Base-by-base conservation (phyloP, 2,113 vertebrate genomes). In the Poeciliopsis occidentalis region DNA sequence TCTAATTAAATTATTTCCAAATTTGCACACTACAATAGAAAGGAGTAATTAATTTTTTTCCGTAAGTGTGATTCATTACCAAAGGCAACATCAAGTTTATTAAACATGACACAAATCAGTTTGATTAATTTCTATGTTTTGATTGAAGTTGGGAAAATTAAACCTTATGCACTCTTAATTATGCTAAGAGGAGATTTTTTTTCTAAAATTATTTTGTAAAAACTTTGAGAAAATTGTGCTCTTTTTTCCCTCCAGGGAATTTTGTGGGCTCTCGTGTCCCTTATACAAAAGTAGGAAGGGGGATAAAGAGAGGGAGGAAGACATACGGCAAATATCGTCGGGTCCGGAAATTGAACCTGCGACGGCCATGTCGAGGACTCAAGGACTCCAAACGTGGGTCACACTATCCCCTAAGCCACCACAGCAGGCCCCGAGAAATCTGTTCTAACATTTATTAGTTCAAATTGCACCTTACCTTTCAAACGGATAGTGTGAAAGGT, bases 51-150 rank as follows among this genome's bases (percentile, higher is more conserved):
- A 76, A 82, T 87, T 86, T 87, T 88, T 47, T 17, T 76, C 30
- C 86, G 82, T 78, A 91, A 88, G 75, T 78, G 77, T 78, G 86
- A 81, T 87, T 85, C 75, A 90, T 87, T 78, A 91, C 88, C 79
- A 85, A 87, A 83, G 76, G 82, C 87, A 83, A 78, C 44, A 47
- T 17, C 44, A 47, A 19, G 72, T 85, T 82, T 86, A 87, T 86
- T 92, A 91, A 90, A 92, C 75, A 79, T 90, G 89, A 83, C 85
- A 89, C 77, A 88, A 90, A 89, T 89, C 69, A 71, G 76, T 80
- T 86, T 83, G 81, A 91, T 87, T 87, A 89, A 88, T 90, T 86
- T 3, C 34, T 37, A 79, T 86, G 88, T 87, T 91, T 79, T 47
- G 61, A 78, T 76, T 62, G 67, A 82, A 89, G 76, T 88, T 86